Evolutionary conservation across 2,113 vertebrate species (phyloP).

Genomic region (Psephotus haematonotus): DNA sequence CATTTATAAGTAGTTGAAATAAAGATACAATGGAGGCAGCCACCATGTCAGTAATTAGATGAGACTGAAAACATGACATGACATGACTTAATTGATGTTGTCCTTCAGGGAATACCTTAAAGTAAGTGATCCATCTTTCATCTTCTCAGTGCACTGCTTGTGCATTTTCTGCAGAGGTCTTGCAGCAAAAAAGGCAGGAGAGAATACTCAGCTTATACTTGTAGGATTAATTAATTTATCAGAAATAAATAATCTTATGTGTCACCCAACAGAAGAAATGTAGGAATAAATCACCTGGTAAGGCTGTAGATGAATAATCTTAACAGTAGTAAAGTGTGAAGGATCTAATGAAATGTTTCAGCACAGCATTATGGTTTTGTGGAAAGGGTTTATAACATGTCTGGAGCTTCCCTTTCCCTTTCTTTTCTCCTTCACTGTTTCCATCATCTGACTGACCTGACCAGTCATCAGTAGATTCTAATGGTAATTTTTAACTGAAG

Average conservation of each 20-base stretch:
- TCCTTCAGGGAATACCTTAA: not conserved
- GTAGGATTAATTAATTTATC: conserved; percentile 1
- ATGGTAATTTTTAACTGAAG: not conserved
- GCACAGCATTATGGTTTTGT: not conserved
- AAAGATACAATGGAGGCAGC: not conserved
- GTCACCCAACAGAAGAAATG: not conserved
- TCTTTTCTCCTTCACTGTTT: not conserved
- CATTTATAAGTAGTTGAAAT: not conserved
- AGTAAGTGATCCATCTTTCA: not conserved
- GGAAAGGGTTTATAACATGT: not conserved
- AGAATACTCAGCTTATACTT: not conserved
- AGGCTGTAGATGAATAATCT: not conserved
- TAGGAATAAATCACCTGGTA: not conserved
- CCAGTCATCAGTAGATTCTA: not conserved
- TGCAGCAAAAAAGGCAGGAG: not conserved
- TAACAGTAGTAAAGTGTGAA: not conserved
- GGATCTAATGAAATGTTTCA: not conserved
- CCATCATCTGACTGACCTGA: not conserved
- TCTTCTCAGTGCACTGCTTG: not conserved
- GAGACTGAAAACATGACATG: not conserved
- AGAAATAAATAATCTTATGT: not conserved
- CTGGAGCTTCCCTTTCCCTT: not conserved
- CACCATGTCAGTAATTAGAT: not conserved
- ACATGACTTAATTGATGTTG: not conserved
- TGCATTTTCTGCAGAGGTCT: not conserved